These are phyloP conservation scores for Drosophila bocki DNA, from an alignment of 1,140 invertebrate genomes.

Conservation along the genomic window DNA sequence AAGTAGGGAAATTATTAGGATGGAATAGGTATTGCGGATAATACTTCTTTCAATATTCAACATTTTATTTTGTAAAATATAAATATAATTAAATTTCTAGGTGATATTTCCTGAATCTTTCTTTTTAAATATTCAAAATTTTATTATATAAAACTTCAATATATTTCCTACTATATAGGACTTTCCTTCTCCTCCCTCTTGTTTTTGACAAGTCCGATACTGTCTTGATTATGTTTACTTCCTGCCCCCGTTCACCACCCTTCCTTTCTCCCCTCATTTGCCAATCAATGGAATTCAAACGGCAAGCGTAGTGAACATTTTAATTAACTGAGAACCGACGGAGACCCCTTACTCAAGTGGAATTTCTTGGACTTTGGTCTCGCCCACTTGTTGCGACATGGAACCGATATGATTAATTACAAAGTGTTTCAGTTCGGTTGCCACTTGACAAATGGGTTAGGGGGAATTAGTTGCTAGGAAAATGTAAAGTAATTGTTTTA, in stretches of 20 bases:
- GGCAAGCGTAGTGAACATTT: slow-evolving; percentile 33
- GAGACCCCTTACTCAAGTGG: slow-evolving; percentile 35
- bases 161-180: no score
- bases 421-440: slow-evolving; percentile 38
- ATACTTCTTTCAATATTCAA: no score
- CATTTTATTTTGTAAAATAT: no score
- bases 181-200: neutral
- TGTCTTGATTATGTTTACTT: slow-evolving; percentile 1
- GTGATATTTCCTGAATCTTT: no score
- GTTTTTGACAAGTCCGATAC: slow-evolving; percentile 1
- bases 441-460: slow-evolving; percentile 50
- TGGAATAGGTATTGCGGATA: neutral
- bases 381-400: slow-evolving; percentile 31
- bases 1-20: neutral
- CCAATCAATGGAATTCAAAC: slow-evolving; percentile 24
- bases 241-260: neutral
- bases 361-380: slow-evolving; percentile 66
- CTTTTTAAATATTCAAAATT: no score
- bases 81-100: no score
- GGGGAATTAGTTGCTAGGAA: neutral
- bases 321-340: slow-evolving; percentile 32
- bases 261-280: neutral
- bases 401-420: slow-evolving; percentile 58
- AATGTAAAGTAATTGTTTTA: neutral
- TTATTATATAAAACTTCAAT: no score